A percentile compares a stretch with the other conserved stretches of the same genome.
These are phyloP conservation scores for Temnopleurus reevesii DNA, from an alignment of 53 echinoderm and acorn worm genomes.

Conservation along the genomic window DNA sequence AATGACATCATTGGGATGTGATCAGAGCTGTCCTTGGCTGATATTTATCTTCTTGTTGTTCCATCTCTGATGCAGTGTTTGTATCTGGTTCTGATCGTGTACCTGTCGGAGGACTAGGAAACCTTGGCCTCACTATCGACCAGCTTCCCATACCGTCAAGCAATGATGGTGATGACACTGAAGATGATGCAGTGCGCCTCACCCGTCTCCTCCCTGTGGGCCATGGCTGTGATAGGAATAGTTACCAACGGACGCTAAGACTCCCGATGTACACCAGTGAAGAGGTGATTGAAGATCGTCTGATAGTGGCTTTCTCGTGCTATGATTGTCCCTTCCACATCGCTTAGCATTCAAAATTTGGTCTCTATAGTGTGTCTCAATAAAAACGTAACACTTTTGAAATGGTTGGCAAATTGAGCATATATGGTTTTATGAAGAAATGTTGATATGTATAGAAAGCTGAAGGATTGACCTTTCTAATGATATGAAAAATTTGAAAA, in stretches of 20 bases:
- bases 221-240: background rate
- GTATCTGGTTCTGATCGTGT: constrained; percentile 7
- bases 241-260: background rate
- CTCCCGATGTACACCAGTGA: background rate
- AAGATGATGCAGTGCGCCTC: background rate
- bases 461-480: no score
- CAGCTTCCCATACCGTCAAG: background rate
- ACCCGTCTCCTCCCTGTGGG: background rate
- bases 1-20: no score
- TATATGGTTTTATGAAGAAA: no score
- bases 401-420: no score
- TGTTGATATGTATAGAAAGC: no score
- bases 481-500: no score
- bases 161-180: background rate
- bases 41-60: no score
- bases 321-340: constrained; percentile 25
- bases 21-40: no score
- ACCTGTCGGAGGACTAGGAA: background rate
- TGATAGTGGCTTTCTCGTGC: background rate
- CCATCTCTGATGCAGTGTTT: constrained; percentile 9
- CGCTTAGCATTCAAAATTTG: background rate
- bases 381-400: no score
- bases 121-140: background rate
- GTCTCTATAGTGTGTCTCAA: no score
- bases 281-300: background rate